Evolutionary conservation across 23 tunicate genomes (phyloP).

Genomic region (Trididemnum nubilum): DNA sequence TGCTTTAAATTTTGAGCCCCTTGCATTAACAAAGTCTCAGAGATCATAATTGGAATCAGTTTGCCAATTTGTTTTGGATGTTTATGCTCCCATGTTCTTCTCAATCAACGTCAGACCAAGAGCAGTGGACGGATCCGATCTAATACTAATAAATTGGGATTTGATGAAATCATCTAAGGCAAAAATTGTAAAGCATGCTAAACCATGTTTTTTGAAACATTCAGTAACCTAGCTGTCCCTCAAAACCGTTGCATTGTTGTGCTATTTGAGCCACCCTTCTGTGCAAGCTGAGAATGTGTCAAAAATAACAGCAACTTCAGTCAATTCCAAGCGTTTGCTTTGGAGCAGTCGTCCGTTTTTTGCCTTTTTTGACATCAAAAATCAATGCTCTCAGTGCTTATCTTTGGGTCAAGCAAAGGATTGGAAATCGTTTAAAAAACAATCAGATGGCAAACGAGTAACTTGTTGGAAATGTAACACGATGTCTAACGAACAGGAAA

Average conservation of each 20-base stretch:
- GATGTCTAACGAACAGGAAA: too few relatives aligned
- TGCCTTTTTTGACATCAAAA: constrained; percentile 11
- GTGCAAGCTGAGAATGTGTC: not conserved
- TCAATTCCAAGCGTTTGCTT: not conserved
- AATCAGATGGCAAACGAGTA: not conserved
- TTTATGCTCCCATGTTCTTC: constrained; percentile 1
- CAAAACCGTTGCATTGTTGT: not conserved
- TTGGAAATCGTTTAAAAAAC: constrained; percentile 9
- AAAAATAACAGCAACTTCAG: not conserved
- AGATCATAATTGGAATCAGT: not conserved
- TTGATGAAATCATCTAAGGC: not conserved
- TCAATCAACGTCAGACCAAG: constrained; percentile 13
- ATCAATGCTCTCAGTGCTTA: not conserved
- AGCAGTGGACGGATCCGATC: constrained; percentile 4
- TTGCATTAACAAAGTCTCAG: not conserved
- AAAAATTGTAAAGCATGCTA: constrained; percentile 3
- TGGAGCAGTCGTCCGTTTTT: too few relatives aligned
- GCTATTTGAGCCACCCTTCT: not conserved
- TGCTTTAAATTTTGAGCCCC: not conserved
- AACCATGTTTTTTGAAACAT: constrained; percentile 13
- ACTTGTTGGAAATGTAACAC: not conserved
- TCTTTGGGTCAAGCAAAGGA: not conserved
- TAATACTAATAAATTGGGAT: not conserved
- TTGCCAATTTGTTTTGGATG: constrained; percentile 16
- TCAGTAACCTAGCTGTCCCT: not conserved